Base-by-base conservation (phyloP, 2,888 invertebrate genomes). In the Ectemnius continuus region DNA sequence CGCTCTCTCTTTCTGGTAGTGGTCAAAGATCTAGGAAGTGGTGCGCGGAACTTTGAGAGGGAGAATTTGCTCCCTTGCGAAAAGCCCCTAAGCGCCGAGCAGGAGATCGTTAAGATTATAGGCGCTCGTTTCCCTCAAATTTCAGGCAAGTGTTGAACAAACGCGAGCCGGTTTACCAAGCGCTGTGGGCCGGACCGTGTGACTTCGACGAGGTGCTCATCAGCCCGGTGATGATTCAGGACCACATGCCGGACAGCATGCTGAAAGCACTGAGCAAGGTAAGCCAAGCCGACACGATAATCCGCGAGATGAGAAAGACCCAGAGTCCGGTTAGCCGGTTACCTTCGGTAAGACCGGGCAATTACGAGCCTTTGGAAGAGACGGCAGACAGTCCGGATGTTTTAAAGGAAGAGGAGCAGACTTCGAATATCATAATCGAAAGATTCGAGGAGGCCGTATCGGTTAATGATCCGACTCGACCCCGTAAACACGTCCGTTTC, bases 221-320 rank as follows among this genome's bases (percentile, higher is more conserved):
- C 79, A 97, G 97, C 28, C 97, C 97, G 0, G 96, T 96, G 64
- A 97, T 97, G 97, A 93, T 97, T 75, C 96, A 96, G 91, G 97
- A 97, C 91, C 97, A 97, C 90, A 97, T 97, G 97, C 97, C 97
- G 45, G 96, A 97, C 89, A 95, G 94, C 90, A 95, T 97, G 72
- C 92, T 97, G 83, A 94, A 95, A 78, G 97, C 96, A 36, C 92
- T 97, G 77, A 94, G 96, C 91, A 96, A 96, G 95, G 97, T 97
- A 94, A 92, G 92, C 83, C 70, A 75, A 75, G 56, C 47, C 69
- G 78, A 64, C 72, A 59, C 69, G 75, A 75, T 69, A 72, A 58
- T 68, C 56, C 73, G 75, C 56, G 70, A 80, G 70, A 72, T 79
- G 70, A 83, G 75, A 73, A 79, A 79, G 68, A 71, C 78, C 74